Percentiles rank a stretch among this genome's conserved stretches.
phyloP scores from a whole-genome alignment of 2,888 invertebrate genomes.

The Ochropleura leucogaster region DNA sequence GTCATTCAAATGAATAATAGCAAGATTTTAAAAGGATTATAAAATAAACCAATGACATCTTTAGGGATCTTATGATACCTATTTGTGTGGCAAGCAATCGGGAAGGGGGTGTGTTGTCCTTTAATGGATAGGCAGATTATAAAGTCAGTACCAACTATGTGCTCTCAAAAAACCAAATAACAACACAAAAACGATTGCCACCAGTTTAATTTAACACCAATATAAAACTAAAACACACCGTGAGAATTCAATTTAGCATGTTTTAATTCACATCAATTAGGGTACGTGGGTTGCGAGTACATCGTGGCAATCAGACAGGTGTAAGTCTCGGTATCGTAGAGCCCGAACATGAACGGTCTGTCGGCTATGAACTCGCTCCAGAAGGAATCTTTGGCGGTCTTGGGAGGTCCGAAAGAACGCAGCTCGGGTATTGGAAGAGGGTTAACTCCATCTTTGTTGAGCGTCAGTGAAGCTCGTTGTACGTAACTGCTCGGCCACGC shows the following conservation, averaged over 20 bases:
- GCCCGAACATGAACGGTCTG: constrained; percentile 52
- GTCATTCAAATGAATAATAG: background rate
- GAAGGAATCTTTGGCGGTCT: constrained; percentile 31
- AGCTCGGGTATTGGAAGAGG: constrained; percentile 2
- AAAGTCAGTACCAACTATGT: too few species aligned
- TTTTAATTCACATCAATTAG: constrained; percentile 8
- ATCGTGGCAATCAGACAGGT: constrained; percentile 16
- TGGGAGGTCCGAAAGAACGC: background rate
- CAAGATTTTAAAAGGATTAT: background rate
- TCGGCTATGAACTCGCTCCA: constrained; percentile 52
- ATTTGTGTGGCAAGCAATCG: background rate
- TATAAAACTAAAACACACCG: background rate
- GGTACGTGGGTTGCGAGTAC: constrained; percentile 42
- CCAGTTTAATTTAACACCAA: background rate
- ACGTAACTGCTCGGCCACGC: constrained; percentile 55
- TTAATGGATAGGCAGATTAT: background rate
- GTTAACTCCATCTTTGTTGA: constrained; percentile 44
- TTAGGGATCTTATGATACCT: background rate
- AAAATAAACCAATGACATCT: background rate
- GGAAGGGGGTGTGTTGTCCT: too few species aligned
- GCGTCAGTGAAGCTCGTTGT: constrained; percentile 53
- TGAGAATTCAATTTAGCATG: background rate
- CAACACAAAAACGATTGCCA: background rate
- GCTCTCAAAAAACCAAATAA: background rate
- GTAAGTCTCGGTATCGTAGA: constrained; percentile 50